Base-by-base conservation (phyloP, 35 echinoderm and acorn worm species). In the Lytechinus pictus region DNA sequence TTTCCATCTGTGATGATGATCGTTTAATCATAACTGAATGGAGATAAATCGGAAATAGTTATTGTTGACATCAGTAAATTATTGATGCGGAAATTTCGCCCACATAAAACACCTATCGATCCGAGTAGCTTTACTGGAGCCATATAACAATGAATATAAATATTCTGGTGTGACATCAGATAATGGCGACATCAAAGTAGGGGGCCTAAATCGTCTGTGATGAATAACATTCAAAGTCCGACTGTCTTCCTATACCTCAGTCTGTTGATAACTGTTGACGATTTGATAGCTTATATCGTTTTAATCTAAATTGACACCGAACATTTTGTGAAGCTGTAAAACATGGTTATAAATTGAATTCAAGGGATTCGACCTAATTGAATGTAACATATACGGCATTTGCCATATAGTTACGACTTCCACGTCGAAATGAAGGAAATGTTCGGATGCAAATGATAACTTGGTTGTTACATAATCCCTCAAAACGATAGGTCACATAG, bases 181-280 rank as follows among this genome's bases (percentile, higher is more conserved):
- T 79, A n/a, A 79, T 79, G 66, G 16, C 66, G 16, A n/a, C 66
- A 79, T 19, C 66, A 8, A 79, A 79, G 66, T 5, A 24, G 66
- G 66, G 66, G 66, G 66, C 66, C 66, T 79, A 16, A 7, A 24
- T 79, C n/a, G 66, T 79, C 1, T 79, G 66, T 79, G 12, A 79
- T 79, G 12, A 79, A 79, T 21, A n/a, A 79, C 66, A 79, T 79
- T 79, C 66, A 79, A 79, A 79, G 66, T 79, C 66, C 66, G 66
- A 79, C 66, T 79, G 66, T 79, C 66, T 79, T 7, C 66, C 33
- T 44, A 44, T 44, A 44, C 33, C 2, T 7, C 19, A 2, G 61
- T 16, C 19, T 24, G 66, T 24, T 14, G 4, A 79, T 79, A 24
- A 24, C 66, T 24, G 16, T 79, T 79, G 12, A 14, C 66, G 66